Base-by-base conservation (phyloP, 2,888 invertebrate genomes). In the Drosophila mimica region DNA sequence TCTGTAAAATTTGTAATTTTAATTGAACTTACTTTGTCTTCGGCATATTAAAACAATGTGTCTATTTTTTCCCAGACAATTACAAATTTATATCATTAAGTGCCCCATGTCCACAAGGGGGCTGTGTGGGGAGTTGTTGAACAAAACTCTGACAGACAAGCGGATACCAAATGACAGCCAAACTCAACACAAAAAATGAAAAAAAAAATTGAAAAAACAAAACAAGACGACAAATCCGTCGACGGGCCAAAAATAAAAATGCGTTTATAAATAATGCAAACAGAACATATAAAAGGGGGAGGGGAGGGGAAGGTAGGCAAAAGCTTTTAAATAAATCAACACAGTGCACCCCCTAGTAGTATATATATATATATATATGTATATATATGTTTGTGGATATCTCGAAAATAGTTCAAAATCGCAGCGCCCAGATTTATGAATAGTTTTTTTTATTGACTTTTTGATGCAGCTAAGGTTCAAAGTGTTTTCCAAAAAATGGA, bases 401-500 rank as follows among this genome's bases (percentile, higher is more conserved):
- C 34, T 17, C 38, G 30, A 6, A 54, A 53, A 56, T 51, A 58
- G 49, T 58, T 70, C 25, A 33, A 60, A 65, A 38, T 51, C 43
- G 70, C 17, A 34, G 28, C 34, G 28, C 9, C 8, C 34, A 56
- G 48, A 68, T 73, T 58, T 66, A 49, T 43, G 25, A 40, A 53
- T 25, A n/a, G 3, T 48, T 61, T 28, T 54, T 69, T 52, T 59
- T 40, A 84, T 71, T 77, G 76, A 56, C 70, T 63, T 75, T 74
- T 72, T 59, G 61, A 60, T 67, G 69, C 57, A 82, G 69, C 20
- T 38, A 20, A 49, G 46, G 48, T 57, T 51, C 30, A 64, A 83
- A 83, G 82, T 75, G 74, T 70, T 66, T 30, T 40, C 56, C 56
- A 13, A 38, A 52, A 70, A 51, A 97, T 97, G 97, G 97, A 97